Evolutionary conservation across 2,797 vertebrate genomes (phyloP), one percentile per base, ranked within the genome.

Genomic region (Sebastes goodei): DNA sequence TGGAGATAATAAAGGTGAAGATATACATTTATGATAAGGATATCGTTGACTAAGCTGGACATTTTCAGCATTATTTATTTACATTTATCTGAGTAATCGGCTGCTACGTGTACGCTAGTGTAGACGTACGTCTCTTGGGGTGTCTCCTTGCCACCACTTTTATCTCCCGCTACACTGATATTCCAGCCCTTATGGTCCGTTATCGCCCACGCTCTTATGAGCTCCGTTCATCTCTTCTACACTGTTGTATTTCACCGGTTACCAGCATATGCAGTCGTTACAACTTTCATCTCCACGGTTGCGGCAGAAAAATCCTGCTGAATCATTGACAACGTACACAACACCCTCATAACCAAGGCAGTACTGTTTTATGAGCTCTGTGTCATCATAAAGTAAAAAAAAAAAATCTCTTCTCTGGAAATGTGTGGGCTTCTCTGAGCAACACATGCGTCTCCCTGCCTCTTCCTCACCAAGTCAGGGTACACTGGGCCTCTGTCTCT

Each of bases 351-450:
- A 80, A 81, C 70, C 60, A 21, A 68, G 32, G 21, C 79, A 20
- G 71, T 6, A 1, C 60, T 56, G 46, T 60, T 86, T 84, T 78
- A 82, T 78, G 68, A 88, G 73, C 80, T 76, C 74, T 70, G 77
- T 1, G 21, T 79, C 76, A 30, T 60, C 42, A 56, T 62, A 56
- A 82, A 81, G 59, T 46, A 17, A 32, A 25, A 55, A 67, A 15
- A 53, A 65, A 63, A 66, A 32, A 30, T 32, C 46, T 23, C 35
- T 3, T 64, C 20, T 56, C 42, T 69, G 35, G 71, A 75, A 78
- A 29, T 67, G 69, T 81, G 64, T 77, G 83, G 79, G 56, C 62
- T 15, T 70, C 30, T 67, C 35, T 75, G 65, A 79, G 68, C 53
- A 66, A 69, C 66, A 74, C 75, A 70, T 42, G 49, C 32, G 3